These are phyloP conservation scores for Dryobotodes eremita DNA, from an alignment of 2,888 invertebrate species.

Conservation along the genomic window DNA sequence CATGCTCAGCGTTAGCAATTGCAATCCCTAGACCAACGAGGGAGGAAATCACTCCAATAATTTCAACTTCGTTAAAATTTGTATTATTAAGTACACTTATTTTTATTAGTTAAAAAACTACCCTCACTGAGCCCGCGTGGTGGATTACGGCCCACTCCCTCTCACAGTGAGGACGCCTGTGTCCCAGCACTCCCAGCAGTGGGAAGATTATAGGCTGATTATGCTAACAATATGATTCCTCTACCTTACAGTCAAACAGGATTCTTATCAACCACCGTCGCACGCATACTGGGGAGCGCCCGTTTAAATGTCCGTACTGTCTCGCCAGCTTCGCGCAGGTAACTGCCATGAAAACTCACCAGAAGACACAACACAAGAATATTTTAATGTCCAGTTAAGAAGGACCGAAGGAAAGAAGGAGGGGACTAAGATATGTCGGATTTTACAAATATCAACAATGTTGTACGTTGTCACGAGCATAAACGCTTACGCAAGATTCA, in stretches of 20 bases:
- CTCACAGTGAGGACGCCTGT: neutral
- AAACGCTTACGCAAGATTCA: no score
- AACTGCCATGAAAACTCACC: constrained; percentile 78
- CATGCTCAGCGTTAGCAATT: neutral
- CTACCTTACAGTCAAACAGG: constrained; percentile 77
- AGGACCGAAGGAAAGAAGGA: neutral
- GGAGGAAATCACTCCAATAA: neutral
- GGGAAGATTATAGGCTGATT: neutral
- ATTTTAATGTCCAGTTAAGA: constrained; percentile 11
- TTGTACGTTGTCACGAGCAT: no score
- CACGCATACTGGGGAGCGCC: constrained; percentile 83
- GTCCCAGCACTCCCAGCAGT: neutral
- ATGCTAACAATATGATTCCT: neutral
- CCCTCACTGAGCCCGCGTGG: neutral
- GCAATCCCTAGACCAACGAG: neutral
- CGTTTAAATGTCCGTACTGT: constrained; percentile 78
- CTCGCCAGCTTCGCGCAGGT: constrained; percentile 81
- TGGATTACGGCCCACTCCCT: neutral
- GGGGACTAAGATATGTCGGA: neutral
- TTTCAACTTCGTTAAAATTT: neutral
- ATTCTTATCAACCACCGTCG: constrained; percentile 79
- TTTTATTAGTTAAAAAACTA: neutral
- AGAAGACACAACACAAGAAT: constrained; percentile 79
- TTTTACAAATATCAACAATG: neutral
- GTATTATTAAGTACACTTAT: neutral